Evolutionary conservation across 2,797 vertebrate genomes (phyloP).

Genomic region (Meda fulgida): DNA sequence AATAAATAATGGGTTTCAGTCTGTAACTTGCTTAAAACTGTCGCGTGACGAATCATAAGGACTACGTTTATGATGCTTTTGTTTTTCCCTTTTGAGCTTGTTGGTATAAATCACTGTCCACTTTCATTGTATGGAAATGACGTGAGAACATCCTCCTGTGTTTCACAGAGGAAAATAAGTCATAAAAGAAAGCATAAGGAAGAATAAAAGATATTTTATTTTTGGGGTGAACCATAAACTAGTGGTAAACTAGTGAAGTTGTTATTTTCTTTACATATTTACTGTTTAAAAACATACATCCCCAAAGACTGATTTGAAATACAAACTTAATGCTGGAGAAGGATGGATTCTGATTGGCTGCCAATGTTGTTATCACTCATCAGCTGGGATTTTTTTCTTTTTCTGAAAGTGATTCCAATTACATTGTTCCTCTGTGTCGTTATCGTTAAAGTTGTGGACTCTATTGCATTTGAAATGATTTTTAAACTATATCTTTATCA

Average conservation of each 20-base stretch:
- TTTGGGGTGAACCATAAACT: not conserved
- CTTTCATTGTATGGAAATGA: not conserved
- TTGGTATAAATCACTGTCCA: not conserved
- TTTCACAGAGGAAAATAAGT: not conserved
- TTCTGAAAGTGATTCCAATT: not conserved
- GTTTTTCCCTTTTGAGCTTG: not conserved
- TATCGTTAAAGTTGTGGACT: not conserved
- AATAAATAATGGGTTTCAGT: not conserved
- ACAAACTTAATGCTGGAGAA: not conserved
- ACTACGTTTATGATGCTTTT: conserved; percentile 5
- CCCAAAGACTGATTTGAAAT: not conserved
- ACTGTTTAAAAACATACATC: not conserved
- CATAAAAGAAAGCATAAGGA: not conserved
- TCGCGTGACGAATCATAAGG: not conserved
- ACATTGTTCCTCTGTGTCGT: not conserved
- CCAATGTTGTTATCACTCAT: not conserved
- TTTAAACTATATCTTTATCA: not conserved
- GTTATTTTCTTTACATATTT: not conserved
- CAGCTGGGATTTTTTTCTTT: no score
- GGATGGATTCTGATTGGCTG: not conserved
- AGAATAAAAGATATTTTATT: not conserved
- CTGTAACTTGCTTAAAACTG: not conserved
- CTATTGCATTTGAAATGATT: not conserved
- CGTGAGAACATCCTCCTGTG: not conserved
- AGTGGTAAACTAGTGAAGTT: not conserved